Evolutionary conservation across 1,140 invertebrate genomes (phyloP).

Genomic region (Teleopsis dalmanni): DNA sequence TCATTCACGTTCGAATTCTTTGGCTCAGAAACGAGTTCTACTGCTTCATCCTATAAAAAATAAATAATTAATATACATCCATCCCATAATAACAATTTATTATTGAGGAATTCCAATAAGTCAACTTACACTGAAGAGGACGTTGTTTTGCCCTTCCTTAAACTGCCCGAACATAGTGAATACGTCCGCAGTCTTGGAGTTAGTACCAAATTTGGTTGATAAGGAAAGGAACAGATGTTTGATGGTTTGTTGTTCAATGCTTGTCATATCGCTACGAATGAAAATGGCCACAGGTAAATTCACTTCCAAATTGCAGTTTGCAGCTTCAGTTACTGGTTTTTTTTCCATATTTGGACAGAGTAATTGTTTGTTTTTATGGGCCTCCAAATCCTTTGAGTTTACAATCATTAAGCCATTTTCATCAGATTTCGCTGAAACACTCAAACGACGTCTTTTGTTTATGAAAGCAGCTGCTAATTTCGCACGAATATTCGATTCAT

Average conservation of each 20-base stretch:
- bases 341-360: conserved; percentile 29
- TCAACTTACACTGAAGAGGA: conserved; percentile 37
- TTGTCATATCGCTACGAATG: conserved; percentile 18
- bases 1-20: conserved; percentile 24
- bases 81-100: neutral
- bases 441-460: conserved; percentile 27
- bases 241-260: conserved; percentile 32
- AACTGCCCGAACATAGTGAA: conserved; percentile 34
- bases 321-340: conserved; percentile 29
- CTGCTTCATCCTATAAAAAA: conserved; percentile 26
- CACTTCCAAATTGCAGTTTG: conserved; percentile 32
- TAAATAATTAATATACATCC: neutral
- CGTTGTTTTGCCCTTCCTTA: conserved; percentile 24
- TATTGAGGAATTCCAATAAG: neutral
- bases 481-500: conserved; percentile 20
- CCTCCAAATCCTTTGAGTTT: conserved; percentile 24
- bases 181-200: conserved; percentile 33
- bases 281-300: conserved; percentile 31
- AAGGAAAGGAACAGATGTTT: conserved; percentile 35
- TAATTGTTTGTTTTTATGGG: conserved; percentile 31
- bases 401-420: conserved; percentile 27
- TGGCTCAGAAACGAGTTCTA: conserved; percentile 23
- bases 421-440: conserved; percentile 10
- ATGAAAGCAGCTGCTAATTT: conserved; percentile 24
- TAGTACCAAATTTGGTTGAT: conserved; percentile 33